Evolutionary conservation across 2,113 vertebrate genomes (phyloP).

Genomic region (Oncorhynchus clarkii): DNA sequence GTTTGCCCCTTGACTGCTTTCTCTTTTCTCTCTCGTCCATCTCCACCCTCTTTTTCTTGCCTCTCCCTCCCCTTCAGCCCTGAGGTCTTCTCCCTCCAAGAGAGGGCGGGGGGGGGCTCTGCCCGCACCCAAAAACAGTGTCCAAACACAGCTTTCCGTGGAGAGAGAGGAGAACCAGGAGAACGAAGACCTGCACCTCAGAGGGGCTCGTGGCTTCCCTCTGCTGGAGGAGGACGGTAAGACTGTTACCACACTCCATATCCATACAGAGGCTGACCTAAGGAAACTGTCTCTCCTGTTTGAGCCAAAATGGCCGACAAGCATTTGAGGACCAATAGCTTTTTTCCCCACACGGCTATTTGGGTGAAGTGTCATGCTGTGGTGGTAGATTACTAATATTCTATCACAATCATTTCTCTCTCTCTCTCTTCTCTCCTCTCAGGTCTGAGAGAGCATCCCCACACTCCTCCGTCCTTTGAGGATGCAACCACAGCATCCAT

Average conservation of each 20-base stretch:
- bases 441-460: slow-evolving; percentile 80
- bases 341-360: too few relatives aligned
- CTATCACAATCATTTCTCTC: not conserved
- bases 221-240: slow-evolving; percentile 86
- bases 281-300: too few relatives aligned
- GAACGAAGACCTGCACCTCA: slow-evolving; percentile 78
- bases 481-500: slow-evolving; percentile 97
- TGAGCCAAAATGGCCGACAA: too few relatives aligned
- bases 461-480: slow-evolving; percentile 96
- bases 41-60: not conserved
- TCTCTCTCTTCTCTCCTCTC: slow-evolving; percentile 48
- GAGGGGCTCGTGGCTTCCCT: slow-evolving; percentile 81
- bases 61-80: slow-evolving; percentile 67
- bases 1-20: not conserved
- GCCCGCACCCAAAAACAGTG: slow-evolving; percentile 75
- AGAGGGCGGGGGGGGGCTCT: slow-evolving; percentile 83
- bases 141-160: slow-evolving; percentile 63
- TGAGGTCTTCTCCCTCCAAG: slow-evolving; percentile 93
- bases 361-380: too few relatives aligned
- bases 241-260: not conserved
- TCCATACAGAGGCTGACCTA: not conserved
- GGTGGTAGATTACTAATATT: not conserved
- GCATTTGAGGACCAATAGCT: too few relatives aligned
- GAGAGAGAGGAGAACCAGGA: slow-evolving; percentile 83
- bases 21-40: too few relatives aligned